Conservation (phyloP, 2,888 invertebrate genomes). For the Phalangium opilio region DNA sequence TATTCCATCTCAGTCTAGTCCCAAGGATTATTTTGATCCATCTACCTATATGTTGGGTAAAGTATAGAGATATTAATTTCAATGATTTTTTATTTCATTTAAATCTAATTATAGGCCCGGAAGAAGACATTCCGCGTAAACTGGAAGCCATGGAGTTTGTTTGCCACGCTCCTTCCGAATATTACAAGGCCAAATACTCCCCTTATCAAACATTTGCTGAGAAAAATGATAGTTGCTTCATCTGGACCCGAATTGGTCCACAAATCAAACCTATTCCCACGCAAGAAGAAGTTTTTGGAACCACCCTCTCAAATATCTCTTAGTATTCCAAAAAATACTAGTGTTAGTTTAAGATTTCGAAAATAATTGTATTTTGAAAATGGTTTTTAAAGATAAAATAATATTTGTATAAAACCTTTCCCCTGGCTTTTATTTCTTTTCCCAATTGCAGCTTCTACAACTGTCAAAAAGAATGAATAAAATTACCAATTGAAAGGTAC, state of each 20-base stretch:
- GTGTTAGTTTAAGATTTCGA: too few relatives aligned
- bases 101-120: conserved; percentile 46
- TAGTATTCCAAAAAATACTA: too few relatives aligned
- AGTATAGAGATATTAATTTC: too few relatives aligned
- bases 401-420: too few relatives aligned
- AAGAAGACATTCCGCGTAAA: conserved; percentile 73
- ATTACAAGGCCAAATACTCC: conserved; percentile 38
- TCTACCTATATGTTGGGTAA: conserved; percentile 72
- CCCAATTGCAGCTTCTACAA: too few relatives aligned
- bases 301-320: neutral
- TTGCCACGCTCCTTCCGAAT: conserved; percentile 85
- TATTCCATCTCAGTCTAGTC: conserved; percentile 62
- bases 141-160: conserved; percentile 77
- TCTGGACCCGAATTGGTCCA: conserved; percentile 17
- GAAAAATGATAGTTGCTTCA: conserved; percentile 13
- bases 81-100: neutral
- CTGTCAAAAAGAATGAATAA: too few relatives aligned
- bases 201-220: conserved; percentile 11
- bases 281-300: conserved; percentile 15
- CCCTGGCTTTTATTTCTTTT: too few relatives aligned
- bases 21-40: conserved; percentile 64
- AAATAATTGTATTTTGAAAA: too few relatives aligned
- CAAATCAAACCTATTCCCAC: conserved; percentile 11
- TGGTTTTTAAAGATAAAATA: too few relatives aligned
- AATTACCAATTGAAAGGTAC: too few relatives aligned